Base-by-base conservation (phyloP, 2,797 vertebrate genomes). In the Yasuhikotakia modesta region DNA sequence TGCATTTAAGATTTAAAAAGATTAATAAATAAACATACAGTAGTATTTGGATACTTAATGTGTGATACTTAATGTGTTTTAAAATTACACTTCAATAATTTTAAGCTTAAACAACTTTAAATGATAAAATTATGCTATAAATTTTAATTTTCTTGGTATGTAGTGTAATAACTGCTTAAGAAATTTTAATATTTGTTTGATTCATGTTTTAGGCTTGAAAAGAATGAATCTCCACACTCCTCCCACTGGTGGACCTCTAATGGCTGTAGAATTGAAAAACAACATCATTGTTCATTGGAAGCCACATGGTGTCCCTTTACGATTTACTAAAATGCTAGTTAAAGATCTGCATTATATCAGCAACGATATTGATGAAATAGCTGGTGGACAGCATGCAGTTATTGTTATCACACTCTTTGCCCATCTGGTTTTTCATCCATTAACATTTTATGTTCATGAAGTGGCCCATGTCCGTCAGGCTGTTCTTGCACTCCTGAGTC, bases 361-460 rank as follows among this genome's bases (percentile, higher is more conserved):
- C 57, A 70, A 63, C 17, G 76, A 70, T 39, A 63, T 78, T 10
- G 67, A 78, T 46, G n/a, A 55, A 7, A n/a, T 78, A 17, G 45
- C 57, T 2, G 67, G 76, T 13, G 67, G 76, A 1, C 8, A 3
- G 12, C 70, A 52, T 55, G 73, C 73, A 12, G 82, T 84, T 3
- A n/a, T 85, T 6, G 22, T 84, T 14, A 39, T 85, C 21, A 78
- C 69, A 5, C 43, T 84, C 0, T 85, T 80, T 70, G 84, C 84
- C 0, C 84, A 85, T 39, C 78, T 84, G 65, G 82, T 80, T 30
- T 69, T 48, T 8, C 76, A 27, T 67, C 83, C 83, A 24, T 16
- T 83, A 7, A n/a, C 16, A 1, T 27, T 58, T 22, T 85, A 79
- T 46, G 24, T 79, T 22, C 43, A 79, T 24, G 63, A 79, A 13